These are phyloP conservation scores for Drepanosiphum platanoidis DNA, from an alignment of 2,888 invertebrate genomes.

Conservation along the genomic window DNA sequence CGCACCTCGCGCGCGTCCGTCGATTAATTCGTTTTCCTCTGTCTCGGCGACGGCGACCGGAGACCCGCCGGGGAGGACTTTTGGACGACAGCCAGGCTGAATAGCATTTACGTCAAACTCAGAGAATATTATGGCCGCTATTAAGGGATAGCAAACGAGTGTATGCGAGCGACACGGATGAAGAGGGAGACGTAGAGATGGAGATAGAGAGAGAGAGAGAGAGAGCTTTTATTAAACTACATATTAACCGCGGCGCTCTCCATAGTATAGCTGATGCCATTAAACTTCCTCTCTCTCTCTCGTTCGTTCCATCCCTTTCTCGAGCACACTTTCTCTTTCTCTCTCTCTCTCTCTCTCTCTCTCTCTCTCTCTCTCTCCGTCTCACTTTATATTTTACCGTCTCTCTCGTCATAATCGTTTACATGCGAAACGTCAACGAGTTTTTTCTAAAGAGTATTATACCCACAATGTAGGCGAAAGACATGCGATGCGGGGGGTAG, in stretches of 20 bases:
- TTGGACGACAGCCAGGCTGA: constrained; percentile 60
- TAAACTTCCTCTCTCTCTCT: constrained; percentile 19
- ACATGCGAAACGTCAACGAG: constrained; percentile 51
- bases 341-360: not conserved
- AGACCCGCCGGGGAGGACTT: constrained; percentile 36
- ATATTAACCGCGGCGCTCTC: constrained; percentile 49
- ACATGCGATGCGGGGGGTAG: not conserved
- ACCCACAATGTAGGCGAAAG: not conserved
- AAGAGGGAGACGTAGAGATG: not conserved
- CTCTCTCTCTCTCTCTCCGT: not conserved
- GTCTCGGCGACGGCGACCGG: constrained; percentile 18
- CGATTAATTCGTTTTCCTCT: constrained; percentile 53
- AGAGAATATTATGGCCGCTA: constrained; percentile 55
- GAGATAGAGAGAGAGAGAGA: not conserved
- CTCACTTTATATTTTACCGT: too few species aligned
- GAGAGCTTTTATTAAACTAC: constrained; percentile 52
- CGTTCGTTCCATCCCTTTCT: not conserved
- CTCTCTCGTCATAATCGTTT: constrained; percentile 45
- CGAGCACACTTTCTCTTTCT: not conserved
- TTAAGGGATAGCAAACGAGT: constrained; percentile 52
- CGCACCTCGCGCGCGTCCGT: constrained; percentile 42
- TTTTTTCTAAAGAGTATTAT: constrained; percentile 16
- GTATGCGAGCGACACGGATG: constrained; percentile 42
- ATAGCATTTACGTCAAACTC: constrained; percentile 61
- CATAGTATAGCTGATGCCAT: constrained; percentile 24